Percentiles rank a stretch among this genome's conserved stretches.
phyloP scores from a whole-genome alignment of 1,140 invertebrate genomes.

The Rhyacophila brunnea region DNA sequence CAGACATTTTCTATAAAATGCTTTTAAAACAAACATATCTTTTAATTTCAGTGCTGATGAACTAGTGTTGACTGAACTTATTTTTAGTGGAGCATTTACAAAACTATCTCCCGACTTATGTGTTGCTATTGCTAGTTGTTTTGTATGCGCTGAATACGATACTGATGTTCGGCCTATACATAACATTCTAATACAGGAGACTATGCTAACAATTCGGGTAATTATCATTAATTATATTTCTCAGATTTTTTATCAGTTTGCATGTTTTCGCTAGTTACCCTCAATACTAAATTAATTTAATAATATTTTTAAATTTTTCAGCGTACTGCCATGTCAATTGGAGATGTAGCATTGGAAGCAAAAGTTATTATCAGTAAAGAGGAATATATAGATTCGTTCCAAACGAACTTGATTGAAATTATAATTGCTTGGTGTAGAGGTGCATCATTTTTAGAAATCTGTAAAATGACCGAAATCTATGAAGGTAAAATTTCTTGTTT shows the following conservation, averaged over 20 bases:
- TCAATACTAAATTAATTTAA: too few relatives aligned
- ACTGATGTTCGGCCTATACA: not conserved
- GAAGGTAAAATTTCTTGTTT: constrained; percentile 69
- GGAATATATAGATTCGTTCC: constrained; percentile 8
- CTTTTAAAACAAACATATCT: too few relatives aligned
- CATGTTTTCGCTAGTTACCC: too few relatives aligned
- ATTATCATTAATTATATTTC: too few relatives aligned
- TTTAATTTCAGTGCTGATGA: constrained; percentile 85
- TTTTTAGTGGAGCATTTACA: constrained; percentile 96
- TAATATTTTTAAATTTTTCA: constrained; percentile 6
- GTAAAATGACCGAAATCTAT: constrained; percentile 97
- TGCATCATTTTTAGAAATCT: constrained; percentile 88
- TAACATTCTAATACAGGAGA: not conserved
- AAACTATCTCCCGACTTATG: constrained; percentile 77
- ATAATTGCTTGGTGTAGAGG: constrained; percentile 95
- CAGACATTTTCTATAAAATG: too few relatives aligned
- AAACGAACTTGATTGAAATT: constrained; percentile 83
- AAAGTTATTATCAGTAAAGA: constrained; percentile 14
- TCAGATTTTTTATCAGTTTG: too few relatives aligned
- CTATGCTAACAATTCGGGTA: not conserved
- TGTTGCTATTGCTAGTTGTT: constrained; percentile 91
- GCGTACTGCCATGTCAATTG: constrained; percentile 12
- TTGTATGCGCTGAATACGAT: constrained; percentile 94
- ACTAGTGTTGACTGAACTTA: constrained; percentile 93
- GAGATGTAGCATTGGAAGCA: constrained; percentile 6